phyloP scores from a whole-genome alignment of 2,113 vertebrate genomes.

The Antigone vipio region DNA sequence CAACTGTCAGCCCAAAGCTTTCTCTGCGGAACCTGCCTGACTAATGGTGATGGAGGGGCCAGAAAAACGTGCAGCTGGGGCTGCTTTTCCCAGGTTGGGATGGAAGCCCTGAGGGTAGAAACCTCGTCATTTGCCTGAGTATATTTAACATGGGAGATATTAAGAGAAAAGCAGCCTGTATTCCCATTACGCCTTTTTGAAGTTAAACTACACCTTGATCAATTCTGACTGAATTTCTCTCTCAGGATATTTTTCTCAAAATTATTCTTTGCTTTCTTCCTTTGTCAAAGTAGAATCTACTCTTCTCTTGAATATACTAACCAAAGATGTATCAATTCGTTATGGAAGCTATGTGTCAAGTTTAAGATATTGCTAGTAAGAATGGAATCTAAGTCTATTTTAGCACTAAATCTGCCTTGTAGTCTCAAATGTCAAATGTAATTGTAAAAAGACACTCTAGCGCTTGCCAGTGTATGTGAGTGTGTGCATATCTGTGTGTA shows the following conservation, averaged over 20 bases:
- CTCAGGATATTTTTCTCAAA: neutral
- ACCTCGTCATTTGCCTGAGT: neutral
- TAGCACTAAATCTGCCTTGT: neutral
- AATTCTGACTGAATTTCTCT: neutral
- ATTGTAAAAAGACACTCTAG: conserved; percentile 8
- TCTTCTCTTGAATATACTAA: neutral
- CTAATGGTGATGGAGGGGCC: neutral
- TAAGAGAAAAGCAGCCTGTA: neutral
- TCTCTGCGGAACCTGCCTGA: neutral
- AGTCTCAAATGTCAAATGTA: neutral
- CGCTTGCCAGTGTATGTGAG: neutral
- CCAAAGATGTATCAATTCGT: neutral
- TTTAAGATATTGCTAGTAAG: neutral
- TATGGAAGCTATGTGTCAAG: neutral
- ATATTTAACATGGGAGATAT: neutral
- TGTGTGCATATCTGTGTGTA: neutral
- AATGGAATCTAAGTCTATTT: neutral
- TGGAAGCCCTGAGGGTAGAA: neutral
- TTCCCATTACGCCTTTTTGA: neutral
- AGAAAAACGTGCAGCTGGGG: neutral
- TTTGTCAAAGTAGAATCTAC: neutral
- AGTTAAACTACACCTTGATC: neutral
- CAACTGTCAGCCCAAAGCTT: neutral
- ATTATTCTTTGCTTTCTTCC: neutral
- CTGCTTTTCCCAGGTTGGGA: neutral